phyloP scores from a whole-genome alignment of 2,797 vertebrate species.

The Fistularia commersonii region DNA sequence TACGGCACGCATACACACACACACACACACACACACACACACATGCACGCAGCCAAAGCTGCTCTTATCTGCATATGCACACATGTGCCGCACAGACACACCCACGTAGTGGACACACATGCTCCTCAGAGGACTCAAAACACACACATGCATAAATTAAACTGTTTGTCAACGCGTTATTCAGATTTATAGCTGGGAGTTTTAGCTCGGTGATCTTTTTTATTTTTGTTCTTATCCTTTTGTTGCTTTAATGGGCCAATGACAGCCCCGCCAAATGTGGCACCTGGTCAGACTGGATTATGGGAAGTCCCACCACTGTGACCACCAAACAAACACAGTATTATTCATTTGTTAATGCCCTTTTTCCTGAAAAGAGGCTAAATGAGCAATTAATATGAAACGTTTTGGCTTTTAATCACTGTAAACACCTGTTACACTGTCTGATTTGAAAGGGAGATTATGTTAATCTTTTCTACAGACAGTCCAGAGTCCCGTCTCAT shows the following conservation, averaged over 20 bases:
- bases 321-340: slow-evolving; percentile 7
- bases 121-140: background rate
- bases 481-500: slow-evolving; percentile 17
- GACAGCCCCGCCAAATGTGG: slow-evolving; percentile 9
- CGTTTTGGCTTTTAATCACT: slow-evolving; percentile 50
- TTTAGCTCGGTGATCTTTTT: slow-evolving; percentile 12
- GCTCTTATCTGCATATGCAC: slow-evolving; percentile 24
- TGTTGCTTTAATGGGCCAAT: slow-evolving; percentile 14
- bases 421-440: slow-evolving; percentile 50
- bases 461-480: slow-evolving; percentile 53
- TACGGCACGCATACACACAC: background rate
- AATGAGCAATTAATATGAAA: slow-evolving; percentile 48
- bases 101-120: slow-evolving; percentile 1
- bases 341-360: slow-evolving; percentile 24
- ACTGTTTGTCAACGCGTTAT: slow-evolving; percentile 4
- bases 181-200: slow-evolving; percentile 6
- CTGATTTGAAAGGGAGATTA: slow-evolving; percentile 65
- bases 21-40: too few relatives aligned
- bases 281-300: slow-evolving; percentile 26
- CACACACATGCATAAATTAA: background rate
- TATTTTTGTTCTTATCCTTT: slow-evolving; percentile 22
- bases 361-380: slow-evolving; percentile 19
- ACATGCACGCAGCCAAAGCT: slow-evolving; percentile 17
- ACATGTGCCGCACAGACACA: slow-evolving; percentile 12
- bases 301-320: slow-evolving; percentile 16